Conservation (phyloP, 2,888 invertebrate species). For the Allygus modestus region DNA sequence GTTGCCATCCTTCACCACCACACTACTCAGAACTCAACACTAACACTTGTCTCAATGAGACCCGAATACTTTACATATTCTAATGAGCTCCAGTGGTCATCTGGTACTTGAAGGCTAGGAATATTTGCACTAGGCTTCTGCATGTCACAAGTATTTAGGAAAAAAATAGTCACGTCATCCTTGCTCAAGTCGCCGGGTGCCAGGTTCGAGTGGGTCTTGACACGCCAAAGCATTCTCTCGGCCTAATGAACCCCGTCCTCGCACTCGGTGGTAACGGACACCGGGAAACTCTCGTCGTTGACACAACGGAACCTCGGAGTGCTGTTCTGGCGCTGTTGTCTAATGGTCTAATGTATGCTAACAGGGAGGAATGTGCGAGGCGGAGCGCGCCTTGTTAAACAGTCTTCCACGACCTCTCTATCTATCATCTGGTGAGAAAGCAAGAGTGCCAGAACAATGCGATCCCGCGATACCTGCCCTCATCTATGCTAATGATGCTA, state of each 20-base stretch:
- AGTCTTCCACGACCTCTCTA: neutral
- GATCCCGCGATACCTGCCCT: neutral
- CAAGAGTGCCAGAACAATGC: constrained; percentile 40
- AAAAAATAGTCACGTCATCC: neutral
- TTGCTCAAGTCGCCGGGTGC: neutral
- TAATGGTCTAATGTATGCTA: constrained; percentile 11
- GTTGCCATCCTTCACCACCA: neutral
- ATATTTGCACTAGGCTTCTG: no score
- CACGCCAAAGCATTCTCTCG: neutral
- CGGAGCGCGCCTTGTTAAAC: neutral
- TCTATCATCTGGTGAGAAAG: constrained; percentile 45
- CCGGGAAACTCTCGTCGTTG: neutral
- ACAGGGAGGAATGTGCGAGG: constrained; percentile 13
- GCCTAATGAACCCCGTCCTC: constrained; percentile 9
- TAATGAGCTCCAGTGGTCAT: neutral
- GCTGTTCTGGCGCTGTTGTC: no score
- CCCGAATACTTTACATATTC: neutral
- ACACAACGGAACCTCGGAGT: constrained; percentile 17
- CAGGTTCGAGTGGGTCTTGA: neutral
- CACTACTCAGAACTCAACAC: neutral
- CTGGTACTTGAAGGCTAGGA: no score
- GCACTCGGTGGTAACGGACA: neutral
- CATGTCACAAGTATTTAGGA: neutral
- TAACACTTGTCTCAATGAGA: neutral
- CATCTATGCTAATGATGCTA: constrained; percentile 24